Conservation (phyloP, 2,797 vertebrate genomes). For the Rhynchonycteris naso region DNA sequence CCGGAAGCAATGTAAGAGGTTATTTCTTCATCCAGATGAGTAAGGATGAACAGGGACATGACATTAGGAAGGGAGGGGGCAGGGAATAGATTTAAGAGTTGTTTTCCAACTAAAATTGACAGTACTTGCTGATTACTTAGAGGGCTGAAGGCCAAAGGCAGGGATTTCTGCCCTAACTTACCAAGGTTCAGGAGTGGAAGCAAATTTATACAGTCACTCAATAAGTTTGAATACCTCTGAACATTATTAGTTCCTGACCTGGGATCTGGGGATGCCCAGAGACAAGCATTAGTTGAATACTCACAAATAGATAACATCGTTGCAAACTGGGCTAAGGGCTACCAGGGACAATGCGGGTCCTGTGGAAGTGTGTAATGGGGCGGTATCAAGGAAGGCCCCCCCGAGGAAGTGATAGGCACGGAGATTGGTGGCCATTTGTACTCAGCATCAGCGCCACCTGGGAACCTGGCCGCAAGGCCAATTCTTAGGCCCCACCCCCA, state of each 20-base stretch:
- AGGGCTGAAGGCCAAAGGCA: not conserved
- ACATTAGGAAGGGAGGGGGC: not conserved
- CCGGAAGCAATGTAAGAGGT: not conserved
- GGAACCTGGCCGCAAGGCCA: not conserved
- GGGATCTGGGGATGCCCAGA: not conserved
- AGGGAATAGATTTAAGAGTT: rapidly evolving
- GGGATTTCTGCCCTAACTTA: not conserved
- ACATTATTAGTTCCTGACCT: not conserved
- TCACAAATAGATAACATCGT: not conserved
- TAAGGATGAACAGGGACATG: too few species aligned
- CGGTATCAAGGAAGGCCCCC: not conserved
- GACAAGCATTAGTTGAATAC: not conserved
- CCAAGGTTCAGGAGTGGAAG: not conserved
- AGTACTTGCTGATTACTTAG: not conserved
- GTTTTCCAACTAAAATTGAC: not conserved
- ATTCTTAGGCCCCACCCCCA: not conserved
- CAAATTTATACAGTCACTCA: not conserved
- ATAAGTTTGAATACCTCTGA: not conserved
- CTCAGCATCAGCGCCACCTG: not conserved
- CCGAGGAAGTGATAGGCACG: not conserved
- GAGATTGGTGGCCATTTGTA: not conserved
- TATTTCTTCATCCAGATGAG: not conserved
- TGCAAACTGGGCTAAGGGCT: not conserved
- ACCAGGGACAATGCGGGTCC: rapidly evolving
- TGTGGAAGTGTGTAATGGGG: not conserved